Conservation (phyloP, 92 coral and sea anemone species). For the Ricordea florida region DNA sequence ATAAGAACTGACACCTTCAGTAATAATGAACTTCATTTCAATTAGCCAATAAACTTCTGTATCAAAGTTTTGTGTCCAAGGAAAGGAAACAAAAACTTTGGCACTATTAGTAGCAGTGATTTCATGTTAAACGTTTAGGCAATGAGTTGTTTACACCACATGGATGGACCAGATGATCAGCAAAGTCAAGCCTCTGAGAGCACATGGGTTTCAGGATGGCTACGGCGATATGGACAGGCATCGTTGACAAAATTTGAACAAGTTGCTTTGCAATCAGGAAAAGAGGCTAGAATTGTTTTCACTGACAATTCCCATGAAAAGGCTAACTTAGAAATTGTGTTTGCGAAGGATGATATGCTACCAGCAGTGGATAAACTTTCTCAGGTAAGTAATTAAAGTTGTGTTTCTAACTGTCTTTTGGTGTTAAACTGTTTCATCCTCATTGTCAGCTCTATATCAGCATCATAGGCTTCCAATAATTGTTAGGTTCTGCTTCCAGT, state of each 20-base stretch:
- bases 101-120: no score
- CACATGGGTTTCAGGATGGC: slow-evolving; percentile 51
- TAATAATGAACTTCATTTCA: no score
- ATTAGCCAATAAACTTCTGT: no score
- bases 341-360: slow-evolving; percentile 59
- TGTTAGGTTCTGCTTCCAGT: no score
- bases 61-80: no score
- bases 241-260: slow-evolving; percentile 78
- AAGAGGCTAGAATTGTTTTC: slow-evolving; percentile 36
- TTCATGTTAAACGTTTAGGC: slow-evolving; percentile 21
- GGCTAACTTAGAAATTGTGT: slow-evolving; percentile 51
- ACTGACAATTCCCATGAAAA: slow-evolving; percentile 25
- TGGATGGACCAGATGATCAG: neutral
- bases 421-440: neutral
- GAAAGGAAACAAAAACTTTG: no score
- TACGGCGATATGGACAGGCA: slow-evolving; percentile 67
- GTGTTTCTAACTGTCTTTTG: neutral
- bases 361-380: slow-evolving; percentile 72
- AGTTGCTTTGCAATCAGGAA: slow-evolving; percentile 29
- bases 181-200: neutral
- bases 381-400: slow-evolving; percentile 50
- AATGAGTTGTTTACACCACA: slow-evolving; percentile 60
- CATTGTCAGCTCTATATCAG: neutral
- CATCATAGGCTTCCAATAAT: no score
- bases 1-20: no score